phyloP scores from a whole-genome alignment of 1,140 invertebrate species.

The Acromyrmex heyeri region DNA sequence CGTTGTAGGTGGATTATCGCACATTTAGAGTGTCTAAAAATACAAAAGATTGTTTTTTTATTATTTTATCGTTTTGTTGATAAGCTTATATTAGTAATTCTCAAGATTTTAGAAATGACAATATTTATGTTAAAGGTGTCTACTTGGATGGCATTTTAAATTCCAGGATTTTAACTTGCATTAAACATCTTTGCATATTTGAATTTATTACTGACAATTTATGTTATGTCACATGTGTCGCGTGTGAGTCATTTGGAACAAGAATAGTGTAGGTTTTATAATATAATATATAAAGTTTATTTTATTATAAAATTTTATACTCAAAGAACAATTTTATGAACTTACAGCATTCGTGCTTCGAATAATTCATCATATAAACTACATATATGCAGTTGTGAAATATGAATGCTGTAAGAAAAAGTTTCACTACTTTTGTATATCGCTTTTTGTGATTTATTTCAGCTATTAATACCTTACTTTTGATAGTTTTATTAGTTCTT shows the following conservation, averaged over 20 bases:
- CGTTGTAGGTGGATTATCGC: background rate
- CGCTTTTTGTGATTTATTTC: slow-evolving; percentile 4
- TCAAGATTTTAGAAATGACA: background rate
- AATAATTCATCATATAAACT: background rate
- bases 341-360: background rate
- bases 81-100: background rate
- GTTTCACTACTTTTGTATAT: background rate
- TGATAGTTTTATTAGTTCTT: background rate
- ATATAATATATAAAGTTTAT: background rate
- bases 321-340: background rate
- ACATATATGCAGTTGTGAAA: background rate
- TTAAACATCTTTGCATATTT: background rate
- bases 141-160: background rate
- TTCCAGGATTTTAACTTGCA: background rate
- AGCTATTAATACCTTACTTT: background rate
- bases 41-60: background rate
- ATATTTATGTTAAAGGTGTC: background rate
- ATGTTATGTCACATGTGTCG: background rate
- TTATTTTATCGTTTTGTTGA: background rate
- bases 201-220: background rate
- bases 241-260: background rate
- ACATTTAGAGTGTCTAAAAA: background rate
- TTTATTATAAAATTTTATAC: slow-evolving; percentile 3
- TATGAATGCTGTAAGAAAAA: slow-evolving; percentile 3
- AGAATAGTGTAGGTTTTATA: background rate